Evolutionary conservation across 1,140 invertebrate species (phyloP).

Genomic region (Catajapyx aquilonaris): DNA sequence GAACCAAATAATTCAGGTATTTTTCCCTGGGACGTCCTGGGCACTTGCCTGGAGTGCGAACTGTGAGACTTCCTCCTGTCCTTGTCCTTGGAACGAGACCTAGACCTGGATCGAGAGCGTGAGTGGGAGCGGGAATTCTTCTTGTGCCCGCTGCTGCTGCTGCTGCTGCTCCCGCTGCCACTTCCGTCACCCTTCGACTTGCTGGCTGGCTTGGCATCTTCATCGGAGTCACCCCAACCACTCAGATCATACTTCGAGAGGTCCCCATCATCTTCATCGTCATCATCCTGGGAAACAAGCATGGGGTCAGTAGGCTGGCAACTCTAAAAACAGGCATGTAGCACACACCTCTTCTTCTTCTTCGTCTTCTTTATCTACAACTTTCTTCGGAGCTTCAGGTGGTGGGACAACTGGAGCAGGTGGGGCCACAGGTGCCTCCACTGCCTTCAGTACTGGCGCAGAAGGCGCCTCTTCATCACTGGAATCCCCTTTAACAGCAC

Average conservation of each 20-base stretch:
- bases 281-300: conserved; percentile 33
- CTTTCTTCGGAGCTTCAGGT: conserved; percentile 21
- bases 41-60: no score
- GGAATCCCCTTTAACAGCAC: conserved; percentile 16
- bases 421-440: conserved; percentile 5
- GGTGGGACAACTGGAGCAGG: no score
- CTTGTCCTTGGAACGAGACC: no score
- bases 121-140: no score
- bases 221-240: conserved; percentile 35
- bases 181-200: no score
- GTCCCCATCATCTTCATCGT: conserved; percentile 32
- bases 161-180: no score
- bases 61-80: no score
- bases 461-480: conserved; percentile 4
- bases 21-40: no score
- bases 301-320: not conserved
- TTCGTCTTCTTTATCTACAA: conserved; percentile 14
- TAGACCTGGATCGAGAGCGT: no score
- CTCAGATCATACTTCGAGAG: conserved; percentile 62
- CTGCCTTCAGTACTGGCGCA: conserved; percentile 11
- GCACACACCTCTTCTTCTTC: conserved; percentile 16
- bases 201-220: no score
- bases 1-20: no score
- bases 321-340: not conserved
- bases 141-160: no score